Conservation (phyloP, 2,888 invertebrate species). For the Zaprionus bogoriensis region DNA sequence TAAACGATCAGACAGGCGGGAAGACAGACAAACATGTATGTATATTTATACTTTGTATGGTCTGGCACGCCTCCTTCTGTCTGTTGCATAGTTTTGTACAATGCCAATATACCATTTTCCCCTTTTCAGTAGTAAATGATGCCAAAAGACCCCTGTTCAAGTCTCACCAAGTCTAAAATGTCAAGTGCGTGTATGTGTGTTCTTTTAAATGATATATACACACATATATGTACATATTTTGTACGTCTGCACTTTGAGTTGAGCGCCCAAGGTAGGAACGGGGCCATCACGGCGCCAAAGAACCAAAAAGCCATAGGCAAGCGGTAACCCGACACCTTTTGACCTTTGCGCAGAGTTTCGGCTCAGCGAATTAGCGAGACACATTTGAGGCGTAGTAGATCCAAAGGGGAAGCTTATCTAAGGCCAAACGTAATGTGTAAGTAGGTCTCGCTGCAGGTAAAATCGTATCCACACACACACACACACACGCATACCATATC, state of each 20-base stretch:
- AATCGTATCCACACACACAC: slow-evolving; percentile 13
- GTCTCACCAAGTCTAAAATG: too few species aligned
- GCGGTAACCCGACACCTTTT: slow-evolving; percentile 26
- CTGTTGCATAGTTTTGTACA: too few species aligned
- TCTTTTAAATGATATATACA: not conserved
- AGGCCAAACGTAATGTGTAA: slow-evolving; percentile 45
- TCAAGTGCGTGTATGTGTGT: not conserved
- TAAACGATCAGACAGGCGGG: too few species aligned
- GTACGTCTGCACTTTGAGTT: not conserved
- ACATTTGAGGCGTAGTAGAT: slow-evolving; percentile 21
- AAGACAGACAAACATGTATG: too few species aligned
- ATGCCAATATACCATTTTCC: too few species aligned
- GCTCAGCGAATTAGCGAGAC: slow-evolving; percentile 15
- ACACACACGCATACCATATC: too few species aligned
- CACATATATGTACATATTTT: not conserved
- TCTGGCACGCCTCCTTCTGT: too few species aligned
- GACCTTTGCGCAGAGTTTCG: slow-evolving; percentile 27
- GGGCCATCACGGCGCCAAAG: slow-evolving; percentile 36
- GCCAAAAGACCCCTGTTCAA: too few species aligned
- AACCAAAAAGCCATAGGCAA: too few species aligned
- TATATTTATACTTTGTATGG: too few species aligned
- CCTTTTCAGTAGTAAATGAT: too few species aligned
- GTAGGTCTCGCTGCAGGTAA: slow-evolving; percentile 13
- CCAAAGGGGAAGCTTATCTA: slow-evolving; percentile 32
- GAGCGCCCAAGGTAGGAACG: slow-evolving; percentile 29